phyloP scores from a whole-genome alignment of 2,888 invertebrate genomes.

The Drosophila merina region DNA sequence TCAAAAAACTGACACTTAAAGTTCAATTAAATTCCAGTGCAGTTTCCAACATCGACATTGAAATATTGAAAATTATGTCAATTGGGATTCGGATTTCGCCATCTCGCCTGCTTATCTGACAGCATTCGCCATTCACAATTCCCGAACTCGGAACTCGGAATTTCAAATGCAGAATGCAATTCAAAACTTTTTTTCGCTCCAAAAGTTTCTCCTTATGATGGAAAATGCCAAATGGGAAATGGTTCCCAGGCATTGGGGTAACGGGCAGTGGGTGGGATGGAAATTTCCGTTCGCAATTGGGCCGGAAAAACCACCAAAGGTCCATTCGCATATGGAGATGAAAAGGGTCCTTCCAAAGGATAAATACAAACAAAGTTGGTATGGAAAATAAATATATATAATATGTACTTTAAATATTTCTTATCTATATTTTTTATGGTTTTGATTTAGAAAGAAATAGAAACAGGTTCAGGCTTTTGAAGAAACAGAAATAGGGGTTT shows the following conservation, averaged over 20 bases:
- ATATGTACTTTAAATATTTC: no score
- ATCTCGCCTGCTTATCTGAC: constrained; percentile 45
- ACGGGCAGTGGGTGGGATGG: neutral
- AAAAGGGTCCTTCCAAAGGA: neutral
- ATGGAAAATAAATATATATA: neutral
- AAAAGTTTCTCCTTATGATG: constrained; percentile 34
- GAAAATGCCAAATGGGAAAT: constrained; percentile 8
- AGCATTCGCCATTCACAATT: constrained; percentile 66
- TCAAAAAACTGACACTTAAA: constrained; percentile 57
- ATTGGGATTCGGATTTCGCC: constrained; percentile 33
- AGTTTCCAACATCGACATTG: constrained; percentile 49
- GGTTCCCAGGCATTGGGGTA: neutral
- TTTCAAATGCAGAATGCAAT: constrained; percentile 58
- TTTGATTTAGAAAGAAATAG: no score
- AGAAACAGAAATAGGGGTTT: no score
- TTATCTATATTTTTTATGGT: no score
- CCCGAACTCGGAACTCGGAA: constrained; percentile 41
- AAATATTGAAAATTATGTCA: constrained; percentile 59
- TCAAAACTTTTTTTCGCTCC: constrained; percentile 44
- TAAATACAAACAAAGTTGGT: neutral
- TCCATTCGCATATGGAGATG: neutral
- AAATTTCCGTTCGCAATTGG: neutral
- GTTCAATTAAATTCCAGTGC: constrained; percentile 70
- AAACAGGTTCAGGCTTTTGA: no score
- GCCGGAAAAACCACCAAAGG: neutral